Evolutionary conservation across 2,888 invertebrate species (phyloP).

Genomic region (Gordius sp.): DNA sequence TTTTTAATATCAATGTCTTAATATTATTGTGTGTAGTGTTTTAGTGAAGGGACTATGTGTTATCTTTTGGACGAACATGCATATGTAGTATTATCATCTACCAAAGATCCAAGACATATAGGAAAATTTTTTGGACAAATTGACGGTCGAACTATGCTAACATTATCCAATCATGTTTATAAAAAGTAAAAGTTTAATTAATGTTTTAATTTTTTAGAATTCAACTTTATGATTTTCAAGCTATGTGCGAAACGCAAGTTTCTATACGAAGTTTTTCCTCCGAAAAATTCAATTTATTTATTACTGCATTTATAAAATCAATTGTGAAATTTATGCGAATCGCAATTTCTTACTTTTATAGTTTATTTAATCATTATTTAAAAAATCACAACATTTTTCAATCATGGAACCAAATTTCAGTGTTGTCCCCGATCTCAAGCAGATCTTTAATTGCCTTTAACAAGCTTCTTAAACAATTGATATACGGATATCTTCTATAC

Average conservation of each 20-base stretch:
- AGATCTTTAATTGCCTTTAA: no score
- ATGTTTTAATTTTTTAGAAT: conserved; percentile 12
- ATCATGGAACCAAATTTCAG: no score
- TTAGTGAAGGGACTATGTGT: conserved; percentile 7
- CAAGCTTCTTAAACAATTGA: no score
- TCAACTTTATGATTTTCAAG: conserved; percentile 5
- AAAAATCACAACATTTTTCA: no score
- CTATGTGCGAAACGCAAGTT: conserved; percentile 7
- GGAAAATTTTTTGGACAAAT: conserved; percentile 16
- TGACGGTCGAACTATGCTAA: background rate
- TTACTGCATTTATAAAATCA: no score
- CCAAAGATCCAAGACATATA: background rate
- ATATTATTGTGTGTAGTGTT: background rate
- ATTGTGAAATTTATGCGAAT: no score
- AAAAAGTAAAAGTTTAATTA: conserved; percentile 11
- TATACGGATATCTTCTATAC: no score
- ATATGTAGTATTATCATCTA: conserved; percentile 6
- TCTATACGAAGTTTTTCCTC: background rate
- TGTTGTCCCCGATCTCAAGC: no score
- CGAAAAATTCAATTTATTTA: no score
- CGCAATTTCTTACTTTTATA: no score
- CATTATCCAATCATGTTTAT: conserved; percentile 8
- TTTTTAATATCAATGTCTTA: background rate
- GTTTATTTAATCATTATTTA: no score
- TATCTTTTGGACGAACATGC: conserved; percentile 13